Evolutionary conservation across 2,113 vertebrate genomes (phyloP).

Genomic region (Phaethornis superciliosus): DNA sequence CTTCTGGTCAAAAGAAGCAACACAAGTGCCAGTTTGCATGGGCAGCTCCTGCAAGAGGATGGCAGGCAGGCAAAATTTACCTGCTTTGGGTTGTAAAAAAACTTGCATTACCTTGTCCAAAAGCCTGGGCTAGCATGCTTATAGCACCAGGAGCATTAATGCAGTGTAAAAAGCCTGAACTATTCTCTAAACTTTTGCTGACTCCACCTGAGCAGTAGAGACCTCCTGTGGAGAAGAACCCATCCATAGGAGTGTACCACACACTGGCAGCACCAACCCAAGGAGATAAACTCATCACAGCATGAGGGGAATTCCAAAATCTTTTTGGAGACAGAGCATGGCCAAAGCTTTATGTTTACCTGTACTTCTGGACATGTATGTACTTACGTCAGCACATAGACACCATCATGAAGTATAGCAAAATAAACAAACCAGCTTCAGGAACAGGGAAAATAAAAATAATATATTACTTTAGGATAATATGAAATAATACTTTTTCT

Average conservation of each 20-base stretch:
- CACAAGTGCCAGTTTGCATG: not conserved
- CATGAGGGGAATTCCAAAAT: not conserved
- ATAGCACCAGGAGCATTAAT: not conserved
- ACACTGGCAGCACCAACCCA: not conserved
- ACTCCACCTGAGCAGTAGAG: not conserved
- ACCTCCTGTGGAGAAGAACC: not conserved
- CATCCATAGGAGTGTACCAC: not conserved
- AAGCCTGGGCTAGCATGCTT: too few relatives aligned
- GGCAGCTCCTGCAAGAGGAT: not conserved
- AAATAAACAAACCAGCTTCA: not conserved
- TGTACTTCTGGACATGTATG: not conserved
- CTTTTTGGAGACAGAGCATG: not conserved
- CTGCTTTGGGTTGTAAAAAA: not conserved
- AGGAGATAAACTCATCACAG: rapidly evolving
- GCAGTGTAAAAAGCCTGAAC: not conserved
- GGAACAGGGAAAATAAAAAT: not conserved
- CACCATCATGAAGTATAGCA: not conserved
- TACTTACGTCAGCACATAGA: not conserved
- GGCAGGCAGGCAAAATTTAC: not conserved
- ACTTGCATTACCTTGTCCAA: not conserved
- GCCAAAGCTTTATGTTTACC: not conserved
- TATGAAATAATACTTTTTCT: not conserved
- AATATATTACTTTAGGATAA: not conserved
- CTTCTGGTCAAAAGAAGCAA: not conserved
- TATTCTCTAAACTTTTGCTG: not conserved